These are phyloP conservation scores for Eulithis testata DNA, from an alignment of 2,888 invertebrate genomes.

Conservation along the genomic window DNA sequence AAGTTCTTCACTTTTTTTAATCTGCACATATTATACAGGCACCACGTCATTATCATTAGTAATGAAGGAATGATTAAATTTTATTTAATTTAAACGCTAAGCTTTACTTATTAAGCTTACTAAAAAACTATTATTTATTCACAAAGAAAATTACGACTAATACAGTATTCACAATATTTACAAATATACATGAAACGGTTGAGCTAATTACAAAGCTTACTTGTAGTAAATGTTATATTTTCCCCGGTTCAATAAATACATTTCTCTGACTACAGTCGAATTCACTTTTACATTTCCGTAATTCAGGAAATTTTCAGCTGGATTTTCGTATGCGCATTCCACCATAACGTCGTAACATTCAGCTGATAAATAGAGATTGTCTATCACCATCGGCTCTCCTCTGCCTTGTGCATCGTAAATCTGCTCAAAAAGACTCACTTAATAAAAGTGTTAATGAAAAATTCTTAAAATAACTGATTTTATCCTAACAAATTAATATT, in stretches of 20 bases:
- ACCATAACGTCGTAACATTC: conserved; percentile 86
- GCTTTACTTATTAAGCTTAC: conserved; percentile 29
- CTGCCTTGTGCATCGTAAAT: conserved; percentile 75
- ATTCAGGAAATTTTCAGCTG: conserved; percentile 73
- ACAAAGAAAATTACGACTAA: too few relatives aligned
- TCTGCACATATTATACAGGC: conserved; percentile 44
- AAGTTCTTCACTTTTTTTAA: conserved; percentile 77
- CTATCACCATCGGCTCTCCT: conserved; percentile 72
- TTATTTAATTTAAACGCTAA: neutral
- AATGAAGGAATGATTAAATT: too few relatives aligned
- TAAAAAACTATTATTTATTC: too few relatives aligned
- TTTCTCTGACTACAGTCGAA: conserved; percentile 67
- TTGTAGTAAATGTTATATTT: conserved; percentile 83
- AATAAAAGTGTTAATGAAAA: neutral
- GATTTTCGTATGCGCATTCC: conserved; percentile 78
- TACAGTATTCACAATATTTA: too few relatives aligned
- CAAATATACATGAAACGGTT: too few relatives aligned
- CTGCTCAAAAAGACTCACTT: conserved; percentile 45
- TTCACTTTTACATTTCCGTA: conserved; percentile 85
- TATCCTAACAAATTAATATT: too few relatives aligned
- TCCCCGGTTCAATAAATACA: conserved; percentile 84
- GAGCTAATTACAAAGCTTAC: conserved; percentile 56
- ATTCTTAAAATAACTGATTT: too few relatives aligned
- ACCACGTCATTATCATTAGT: neutral
- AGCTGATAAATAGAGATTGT: conserved; percentile 74